Evolutionary conservation across 2,113 vertebrate species (phyloP).

Genomic region (Sinocyclocheilus grahami): DNA sequence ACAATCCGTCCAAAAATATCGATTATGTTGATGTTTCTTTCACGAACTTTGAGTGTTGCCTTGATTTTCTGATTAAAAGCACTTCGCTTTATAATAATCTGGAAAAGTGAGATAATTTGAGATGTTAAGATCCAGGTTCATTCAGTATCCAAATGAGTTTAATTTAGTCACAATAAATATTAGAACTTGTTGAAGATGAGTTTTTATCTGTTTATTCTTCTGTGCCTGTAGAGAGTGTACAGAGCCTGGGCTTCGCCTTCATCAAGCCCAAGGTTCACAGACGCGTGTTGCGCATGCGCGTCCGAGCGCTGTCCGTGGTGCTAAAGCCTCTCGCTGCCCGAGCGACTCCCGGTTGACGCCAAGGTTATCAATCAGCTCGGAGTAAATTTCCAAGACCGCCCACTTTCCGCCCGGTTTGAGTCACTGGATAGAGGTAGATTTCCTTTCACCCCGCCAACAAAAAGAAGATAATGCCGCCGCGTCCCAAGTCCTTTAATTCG

Average conservation of each 20-base stretch:
- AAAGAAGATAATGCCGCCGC: not conserved
- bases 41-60: not conserved
- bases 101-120: not conserved
- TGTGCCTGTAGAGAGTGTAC: not conserved
- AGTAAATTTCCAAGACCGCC: constrained; percentile 39
- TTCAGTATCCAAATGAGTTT: no score
- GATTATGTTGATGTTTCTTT: not conserved
- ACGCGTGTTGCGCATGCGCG: constrained; percentile 1
- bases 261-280: not conserved
- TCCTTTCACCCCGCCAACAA: constrained; percentile 5
- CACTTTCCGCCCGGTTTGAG: constrained; percentile 10
- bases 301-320: constrained; percentile 57
- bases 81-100: not conserved
- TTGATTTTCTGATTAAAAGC: not conserved
- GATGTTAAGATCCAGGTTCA: not conserved
- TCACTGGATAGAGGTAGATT: constrained; percentile 23
- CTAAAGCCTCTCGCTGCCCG: constrained; percentile 41
- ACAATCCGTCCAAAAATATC: not conserved
- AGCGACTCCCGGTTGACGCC: no score
- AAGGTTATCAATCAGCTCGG: not conserved
- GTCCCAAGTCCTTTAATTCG: constrained; percentile 19
- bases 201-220: not conserved
- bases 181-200: not conserved
- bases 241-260: no score
- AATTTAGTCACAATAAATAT: not conserved